Percentiles rank a stretch among this genome's conserved stretches.
Evolutionary conservation across 2,888 invertebrate species (phyloP).

Genomic region (Tenthredo scrophulariae): DNA sequence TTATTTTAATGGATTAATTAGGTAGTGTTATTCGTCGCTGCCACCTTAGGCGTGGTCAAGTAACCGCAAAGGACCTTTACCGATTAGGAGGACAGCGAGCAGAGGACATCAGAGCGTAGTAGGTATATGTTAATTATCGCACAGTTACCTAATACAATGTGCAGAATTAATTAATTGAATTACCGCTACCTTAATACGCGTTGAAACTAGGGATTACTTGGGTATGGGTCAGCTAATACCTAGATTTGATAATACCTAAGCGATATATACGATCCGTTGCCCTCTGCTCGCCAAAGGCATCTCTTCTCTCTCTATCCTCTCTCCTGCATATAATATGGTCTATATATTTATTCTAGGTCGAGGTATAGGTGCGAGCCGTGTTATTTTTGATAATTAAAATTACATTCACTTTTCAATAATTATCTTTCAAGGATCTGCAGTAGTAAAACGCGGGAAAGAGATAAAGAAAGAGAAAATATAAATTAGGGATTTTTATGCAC

Average conservation of each 20-base stretch:
- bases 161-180: conserved; percentile 6
- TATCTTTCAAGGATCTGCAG: background rate
- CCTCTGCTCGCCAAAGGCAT: conserved; percentile 21
- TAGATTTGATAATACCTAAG: background rate
- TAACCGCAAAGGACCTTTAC: background rate
- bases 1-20: conserved; percentile 31
- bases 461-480: conserved; percentile 24
- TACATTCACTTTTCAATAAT: background rate
- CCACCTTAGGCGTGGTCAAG: conserved; percentile 1
- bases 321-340: background rate
- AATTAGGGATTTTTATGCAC: background rate
- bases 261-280: conserved; percentile 10
- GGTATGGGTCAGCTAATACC: conserved; percentile 4
- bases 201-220: conserved; percentile 6
- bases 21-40: conserved; percentile 23
- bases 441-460: background rate
- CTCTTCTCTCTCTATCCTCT: conserved; percentile 11
- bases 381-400: background rate
- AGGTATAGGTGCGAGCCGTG: background rate
- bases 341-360: background rate
- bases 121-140: conserved; percentile 10
- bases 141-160: conserved; percentile 1
- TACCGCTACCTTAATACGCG: background rate
- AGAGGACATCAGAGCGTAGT: background rate
- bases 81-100: conserved; percentile 13